Conservation (phyloP, 2,888 invertebrate genomes). For the Chydorus sphaericus region DNA sequence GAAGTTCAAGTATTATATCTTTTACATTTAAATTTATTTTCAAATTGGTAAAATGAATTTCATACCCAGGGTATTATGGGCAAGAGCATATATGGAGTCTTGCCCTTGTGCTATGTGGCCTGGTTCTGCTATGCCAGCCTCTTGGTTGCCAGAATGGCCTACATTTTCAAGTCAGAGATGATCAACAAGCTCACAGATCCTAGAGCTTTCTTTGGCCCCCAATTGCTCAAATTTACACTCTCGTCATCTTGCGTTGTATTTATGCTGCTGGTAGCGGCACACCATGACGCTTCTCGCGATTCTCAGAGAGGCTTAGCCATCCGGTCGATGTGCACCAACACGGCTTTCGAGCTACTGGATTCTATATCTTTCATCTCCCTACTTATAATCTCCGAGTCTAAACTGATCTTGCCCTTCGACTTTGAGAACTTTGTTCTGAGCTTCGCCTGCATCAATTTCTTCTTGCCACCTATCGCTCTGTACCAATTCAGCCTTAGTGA, state of each 20-base stretch:
- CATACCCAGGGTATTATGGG: neutral
- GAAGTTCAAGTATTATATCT: neutral
- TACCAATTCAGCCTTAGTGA: conserved; percentile 35
- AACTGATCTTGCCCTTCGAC: conserved; percentile 19
- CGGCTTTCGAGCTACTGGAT: conserved; percentile 40
- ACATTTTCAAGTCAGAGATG: conserved; percentile 33
- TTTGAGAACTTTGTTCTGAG: conserved; percentile 33
- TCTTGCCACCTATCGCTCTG: conserved; percentile 38
- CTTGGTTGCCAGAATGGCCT: conserved; percentile 34
- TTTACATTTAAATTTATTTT: no score
- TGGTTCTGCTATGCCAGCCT: conserved; percentile 37
- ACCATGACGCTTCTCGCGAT: conserved; percentile 35
- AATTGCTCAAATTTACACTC: conserved; percentile 33
- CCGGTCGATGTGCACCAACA: conserved; percentile 33
- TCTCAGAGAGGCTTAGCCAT: conserved; percentile 34
- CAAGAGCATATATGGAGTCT: neutral
- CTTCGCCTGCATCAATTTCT: conserved; percentile 36
- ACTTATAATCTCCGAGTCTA: conserved; percentile 28
- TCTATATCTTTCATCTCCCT: conserved; percentile 37
- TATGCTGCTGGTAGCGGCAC: conserved; percentile 36
- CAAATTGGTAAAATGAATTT: no score
- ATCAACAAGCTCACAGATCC: conserved; percentile 25
- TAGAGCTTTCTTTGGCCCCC: conserved; percentile 34
- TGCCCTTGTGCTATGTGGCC: conserved; percentile 33
- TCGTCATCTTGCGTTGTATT: conserved; percentile 35